These are phyloP conservation scores for Gymnoscopelus braueri DNA, from an alignment of 2,797 vertebrate genomes.

Conservation along the genomic window DNA sequence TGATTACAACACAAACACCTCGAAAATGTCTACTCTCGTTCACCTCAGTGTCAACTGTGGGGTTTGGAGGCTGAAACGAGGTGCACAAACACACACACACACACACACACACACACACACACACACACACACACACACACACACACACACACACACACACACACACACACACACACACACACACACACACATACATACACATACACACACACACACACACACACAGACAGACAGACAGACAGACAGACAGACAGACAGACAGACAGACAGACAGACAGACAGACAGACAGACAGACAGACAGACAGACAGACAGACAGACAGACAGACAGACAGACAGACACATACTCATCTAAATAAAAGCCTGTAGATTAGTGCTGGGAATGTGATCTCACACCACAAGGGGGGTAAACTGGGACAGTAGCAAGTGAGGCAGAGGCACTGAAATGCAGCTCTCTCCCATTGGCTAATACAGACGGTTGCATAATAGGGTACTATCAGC, in stretches of 20 bases:
- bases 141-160: slow-evolving; percentile 3
- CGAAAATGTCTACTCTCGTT: slow-evolving; percentile 12
- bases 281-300: neutral
- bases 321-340: neutral
- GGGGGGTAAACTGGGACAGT: neutral
- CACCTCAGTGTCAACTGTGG: slow-evolving; percentile 24
- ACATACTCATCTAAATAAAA: slow-evolving; percentile 19
- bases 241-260: neutral
- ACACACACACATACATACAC: neutral
- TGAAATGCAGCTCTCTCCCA: neutral
- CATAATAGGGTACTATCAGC: neutral
- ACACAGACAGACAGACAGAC: neutral
- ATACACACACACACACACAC: slow-evolving; percentile 11
- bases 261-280: neutral
- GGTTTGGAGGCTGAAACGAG: slow-evolving; percentile 27
- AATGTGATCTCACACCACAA: neutral
- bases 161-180: too few relatives aligned
- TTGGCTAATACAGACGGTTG: slow-evolving; percentile 6
- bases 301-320: neutral
- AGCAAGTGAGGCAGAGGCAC: neutral
- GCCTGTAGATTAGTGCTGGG: neutral
- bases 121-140: slow-evolving; percentile 20
- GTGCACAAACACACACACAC: neutral
- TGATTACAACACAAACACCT: slow-evolving; percentile 1
- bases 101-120: slow-evolving; percentile 9